phyloP scores from a whole-genome alignment of 2,113 vertebrate genomes.

The Istiophorus platypterus region DNA sequence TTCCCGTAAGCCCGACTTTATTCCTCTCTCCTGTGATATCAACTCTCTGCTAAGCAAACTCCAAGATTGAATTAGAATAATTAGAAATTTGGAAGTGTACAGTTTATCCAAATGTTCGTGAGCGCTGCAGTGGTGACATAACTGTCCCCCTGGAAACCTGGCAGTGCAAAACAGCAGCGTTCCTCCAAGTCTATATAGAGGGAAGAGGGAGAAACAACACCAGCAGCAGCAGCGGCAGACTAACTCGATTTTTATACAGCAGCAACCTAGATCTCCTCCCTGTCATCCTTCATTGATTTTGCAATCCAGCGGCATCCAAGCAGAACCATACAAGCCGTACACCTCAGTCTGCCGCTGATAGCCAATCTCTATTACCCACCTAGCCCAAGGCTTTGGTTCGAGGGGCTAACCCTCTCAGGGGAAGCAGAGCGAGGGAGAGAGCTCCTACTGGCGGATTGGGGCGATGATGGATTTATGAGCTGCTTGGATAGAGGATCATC shows the following conservation, averaged over 20 bases:
- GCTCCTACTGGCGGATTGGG: conserved; percentile 51
- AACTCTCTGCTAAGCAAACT: conserved; percentile 31
- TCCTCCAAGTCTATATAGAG: conserved; percentile 35
- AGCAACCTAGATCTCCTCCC: conserved; percentile 67
- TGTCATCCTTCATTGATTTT: conserved; percentile 83
- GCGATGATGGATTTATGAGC: conserved; percentile 76
- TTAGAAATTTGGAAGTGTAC: conserved; percentile 32
- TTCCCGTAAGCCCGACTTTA: conserved; percentile 1
- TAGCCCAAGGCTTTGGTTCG: conserved; percentile 58
- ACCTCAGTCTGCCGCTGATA: conserved; percentile 69
- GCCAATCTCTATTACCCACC: conserved; percentile 77
- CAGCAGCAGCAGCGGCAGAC: conserved; percentile 28
- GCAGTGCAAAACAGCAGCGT: conserved; percentile 34
- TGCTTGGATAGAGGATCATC: conserved; percentile 71
- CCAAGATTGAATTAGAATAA: conserved; percentile 45
- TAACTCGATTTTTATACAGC: conserved; percentile 66
- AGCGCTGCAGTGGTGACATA: conserved; percentile 66
- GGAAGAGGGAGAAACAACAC: conserved; percentile 10
- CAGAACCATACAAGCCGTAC: conserved; percentile 72
- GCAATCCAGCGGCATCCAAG: conserved; percentile 77
- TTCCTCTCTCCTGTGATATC: conserved; percentile 29
- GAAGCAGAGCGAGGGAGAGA: conserved; percentile 32
- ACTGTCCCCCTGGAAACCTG: conserved; percentile 59
- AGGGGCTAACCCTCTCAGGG: conserved; percentile 58
- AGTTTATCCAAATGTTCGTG: conserved; percentile 41